phyloP scores from a whole-genome alignment of 1,140 invertebrate species.

The Oscheius sp. region DNA sequence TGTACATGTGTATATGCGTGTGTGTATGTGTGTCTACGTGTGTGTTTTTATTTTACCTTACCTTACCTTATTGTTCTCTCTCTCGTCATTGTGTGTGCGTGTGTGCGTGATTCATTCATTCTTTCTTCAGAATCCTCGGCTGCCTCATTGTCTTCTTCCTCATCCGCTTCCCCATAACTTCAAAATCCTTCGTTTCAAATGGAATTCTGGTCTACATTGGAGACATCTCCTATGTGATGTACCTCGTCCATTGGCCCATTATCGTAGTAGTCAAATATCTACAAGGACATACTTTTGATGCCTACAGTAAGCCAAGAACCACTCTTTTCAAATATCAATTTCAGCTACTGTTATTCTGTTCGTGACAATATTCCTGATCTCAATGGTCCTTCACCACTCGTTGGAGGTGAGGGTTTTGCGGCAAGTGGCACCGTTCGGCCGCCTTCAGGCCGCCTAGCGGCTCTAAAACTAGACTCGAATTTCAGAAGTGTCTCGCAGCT shows the following conservation, averaged over 20 bases:
- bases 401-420: constrained; percentile 11
- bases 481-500: background rate
- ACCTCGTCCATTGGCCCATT: constrained; percentile 27
- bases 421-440: too few species aligned
- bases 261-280: background rate
- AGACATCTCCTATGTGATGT: constrained; percentile 26
- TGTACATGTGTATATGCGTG: too few species aligned
- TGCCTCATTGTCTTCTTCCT: background rate
- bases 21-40: too few species aligned
- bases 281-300: background rate
- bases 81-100: too few species aligned
- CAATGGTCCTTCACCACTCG: constrained; percentile 9
- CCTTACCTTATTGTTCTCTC: too few species aligned
- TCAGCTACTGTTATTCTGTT: background rate
- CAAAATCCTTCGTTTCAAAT: background rate
- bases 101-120: too few species aligned
- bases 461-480: background rate
- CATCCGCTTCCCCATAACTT: background rate
- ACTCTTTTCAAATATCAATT: background rate
- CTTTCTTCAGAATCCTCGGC: background rate
- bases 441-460: too few species aligned
- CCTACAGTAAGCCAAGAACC: background rate
- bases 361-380: background rate
- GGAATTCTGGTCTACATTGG: constrained; percentile 16
- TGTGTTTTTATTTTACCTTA: too few species aligned